Evolutionary conservation across 2,113 vertebrate species (phyloP).

Genomic region (Cairina moschata): DNA sequence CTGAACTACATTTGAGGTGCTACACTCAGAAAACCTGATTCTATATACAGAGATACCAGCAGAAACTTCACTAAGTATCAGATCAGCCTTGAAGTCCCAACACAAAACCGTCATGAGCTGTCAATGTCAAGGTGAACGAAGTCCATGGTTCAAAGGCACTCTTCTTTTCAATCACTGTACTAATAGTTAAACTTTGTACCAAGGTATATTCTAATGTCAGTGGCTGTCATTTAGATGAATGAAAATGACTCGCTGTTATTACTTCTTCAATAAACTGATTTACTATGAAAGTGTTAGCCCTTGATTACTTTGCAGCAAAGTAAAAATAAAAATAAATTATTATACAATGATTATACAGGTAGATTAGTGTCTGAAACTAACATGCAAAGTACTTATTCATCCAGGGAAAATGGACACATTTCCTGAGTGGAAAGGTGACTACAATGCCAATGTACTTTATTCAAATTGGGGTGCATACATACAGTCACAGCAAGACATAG

Average conservation of each 20-base stretch:
- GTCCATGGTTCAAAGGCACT: background rate
- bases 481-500: background rate
- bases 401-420: background rate
- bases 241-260: background rate
- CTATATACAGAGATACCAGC: background rate
- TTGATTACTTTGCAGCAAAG: background rate
- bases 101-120: accelerated
- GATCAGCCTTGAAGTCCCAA: background rate
- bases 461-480: background rate
- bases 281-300: background rate
- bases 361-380: background rate
- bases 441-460: background rate
- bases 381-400: background rate
- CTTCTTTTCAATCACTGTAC: background rate
- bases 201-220: background rate
- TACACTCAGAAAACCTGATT: background rate
- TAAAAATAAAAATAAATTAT: background rate
- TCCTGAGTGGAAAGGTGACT: background rate
- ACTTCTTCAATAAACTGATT: slow-evolving; percentile 32
- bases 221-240: background rate
- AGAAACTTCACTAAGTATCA: background rate
- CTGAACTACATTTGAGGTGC: background rate
- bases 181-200: background rate
- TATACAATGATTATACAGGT: background rate
- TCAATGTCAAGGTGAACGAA: background rate